Conservation (phyloP, 2,113 vertebrate genomes). For the Murina feae region DNA sequence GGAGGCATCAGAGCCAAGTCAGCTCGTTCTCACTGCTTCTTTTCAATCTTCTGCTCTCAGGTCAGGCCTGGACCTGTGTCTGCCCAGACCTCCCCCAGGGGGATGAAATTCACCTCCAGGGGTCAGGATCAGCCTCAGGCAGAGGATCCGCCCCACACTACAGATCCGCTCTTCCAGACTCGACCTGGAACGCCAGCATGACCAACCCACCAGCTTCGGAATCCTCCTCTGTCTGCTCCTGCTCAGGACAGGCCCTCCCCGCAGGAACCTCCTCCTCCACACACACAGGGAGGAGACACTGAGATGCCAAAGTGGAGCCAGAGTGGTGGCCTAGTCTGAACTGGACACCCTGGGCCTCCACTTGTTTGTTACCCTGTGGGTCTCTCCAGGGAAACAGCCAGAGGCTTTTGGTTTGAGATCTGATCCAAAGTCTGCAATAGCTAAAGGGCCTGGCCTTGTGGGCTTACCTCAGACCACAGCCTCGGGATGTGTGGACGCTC, state of each 20-base stretch:
- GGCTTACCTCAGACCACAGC: not conserved
- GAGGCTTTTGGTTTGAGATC: not conserved
- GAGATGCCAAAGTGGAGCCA: not conserved
- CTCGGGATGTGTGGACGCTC: accelerated
- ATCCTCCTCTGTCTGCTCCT: not conserved
- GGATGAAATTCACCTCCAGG: not conserved
- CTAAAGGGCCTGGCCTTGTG: not conserved
- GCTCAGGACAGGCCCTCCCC: not conserved
- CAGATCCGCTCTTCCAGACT: not conserved
- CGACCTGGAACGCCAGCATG: no score
- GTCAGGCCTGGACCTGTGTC: not conserved
- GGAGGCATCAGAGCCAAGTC: not conserved
- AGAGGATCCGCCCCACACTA: not conserved
- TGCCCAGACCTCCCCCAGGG: not conserved
- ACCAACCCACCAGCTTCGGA: no score
- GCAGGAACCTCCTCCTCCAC: not conserved
- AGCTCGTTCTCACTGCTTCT: not conserved
- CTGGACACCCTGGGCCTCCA: not conserved
- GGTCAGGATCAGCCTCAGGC: not conserved
- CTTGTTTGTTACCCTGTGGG: not conserved
- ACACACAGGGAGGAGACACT: not conserved
- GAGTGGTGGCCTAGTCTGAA: not conserved
- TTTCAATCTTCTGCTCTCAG: not conserved
- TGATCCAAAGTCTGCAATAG: not conserved
- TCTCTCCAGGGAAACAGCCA: not conserved